Evolutionary conservation across 37 sponge, comb jelly and placozoan species (phyloP).

Genomic region (Bolinopsis microptera): DNA sequence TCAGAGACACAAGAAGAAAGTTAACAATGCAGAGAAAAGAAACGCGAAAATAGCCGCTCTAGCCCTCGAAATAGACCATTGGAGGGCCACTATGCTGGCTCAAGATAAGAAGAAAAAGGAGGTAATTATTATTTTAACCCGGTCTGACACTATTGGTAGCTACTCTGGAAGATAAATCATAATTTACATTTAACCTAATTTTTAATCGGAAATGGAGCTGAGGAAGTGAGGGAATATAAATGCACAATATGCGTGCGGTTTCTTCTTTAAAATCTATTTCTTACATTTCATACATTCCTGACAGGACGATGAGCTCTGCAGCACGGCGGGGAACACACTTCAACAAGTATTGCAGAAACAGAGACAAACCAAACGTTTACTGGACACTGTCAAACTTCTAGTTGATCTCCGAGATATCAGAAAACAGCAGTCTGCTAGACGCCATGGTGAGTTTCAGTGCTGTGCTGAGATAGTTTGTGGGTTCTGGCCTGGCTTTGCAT

Average conservation of each 20-base stretch:
- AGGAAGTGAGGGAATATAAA: too few relatives aligned
- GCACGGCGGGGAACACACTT: conserved; percentile 58
- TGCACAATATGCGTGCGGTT: too few relatives aligned
- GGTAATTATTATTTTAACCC: conserved; percentile 8
- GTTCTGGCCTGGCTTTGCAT: too few relatives aligned
- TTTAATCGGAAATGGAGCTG: too few relatives aligned
- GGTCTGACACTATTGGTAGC: too few relatives aligned
- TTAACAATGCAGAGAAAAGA: not conserved
- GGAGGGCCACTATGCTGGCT: conserved; percentile 51
- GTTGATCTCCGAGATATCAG: conserved; percentile 20
- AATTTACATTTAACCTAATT: too few relatives aligned
- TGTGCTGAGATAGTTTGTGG: not conserved
- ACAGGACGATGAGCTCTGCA: conserved; percentile 31
- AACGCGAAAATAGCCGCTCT: conserved; percentile 45
- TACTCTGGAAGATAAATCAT: too few relatives aligned
- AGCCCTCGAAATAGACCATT: conserved; percentile 54
- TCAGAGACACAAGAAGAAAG: not conserved
- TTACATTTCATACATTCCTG: not conserved
- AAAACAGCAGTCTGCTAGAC: conserved; percentile 34
- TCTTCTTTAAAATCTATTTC: too few relatives aligned
- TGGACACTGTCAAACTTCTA: conserved; percentile 47
- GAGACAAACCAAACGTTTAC: conserved; percentile 5
- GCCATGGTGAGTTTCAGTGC: conserved; percentile 11
- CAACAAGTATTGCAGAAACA: conserved; percentile 54
- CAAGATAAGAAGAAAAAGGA: conserved; percentile 45